Percentiles rank a stretch among this genome's conserved stretches.
Evolutionary conservation across 2,888 invertebrate species (phyloP).

Genomic region (Eupithecia inturbata): DNA sequence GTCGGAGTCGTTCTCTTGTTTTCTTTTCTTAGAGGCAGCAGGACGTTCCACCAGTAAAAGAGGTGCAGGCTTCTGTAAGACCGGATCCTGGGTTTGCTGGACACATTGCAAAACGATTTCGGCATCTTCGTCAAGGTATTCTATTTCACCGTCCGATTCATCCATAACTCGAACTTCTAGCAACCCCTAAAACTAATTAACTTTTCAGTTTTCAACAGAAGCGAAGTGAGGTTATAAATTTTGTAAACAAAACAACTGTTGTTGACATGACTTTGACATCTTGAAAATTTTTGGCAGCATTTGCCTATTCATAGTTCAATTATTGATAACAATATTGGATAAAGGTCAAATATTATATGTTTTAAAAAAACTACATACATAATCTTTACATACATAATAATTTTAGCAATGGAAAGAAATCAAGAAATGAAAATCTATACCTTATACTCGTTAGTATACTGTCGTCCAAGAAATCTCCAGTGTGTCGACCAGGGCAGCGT

Average conservation of each 20-base stretch:
- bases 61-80: not conserved
- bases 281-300: not conserved
- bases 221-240: constrained; percentile 3
- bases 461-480: no score
- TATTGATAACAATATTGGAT: no score
- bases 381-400: no score
- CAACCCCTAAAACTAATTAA: constrained; percentile 32
- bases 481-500: no score
- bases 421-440: no score
- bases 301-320: no score
- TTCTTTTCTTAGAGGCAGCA: constrained; percentile 48
- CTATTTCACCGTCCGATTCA: constrained; percentile 70
- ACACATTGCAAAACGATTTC: constrained; percentile 76
- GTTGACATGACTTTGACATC: not conserved
- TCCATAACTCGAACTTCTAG: constrained; percentile 48
- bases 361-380: no score
- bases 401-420: no score
- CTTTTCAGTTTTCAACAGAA: not conserved
- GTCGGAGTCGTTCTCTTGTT: constrained; percentile 67
- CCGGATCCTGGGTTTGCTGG: constrained; percentile 41
- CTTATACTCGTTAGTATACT: no score
- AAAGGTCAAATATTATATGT: no score
- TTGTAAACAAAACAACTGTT: not conserved
- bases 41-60: constrained; percentile 53
- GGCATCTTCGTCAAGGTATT: constrained; percentile 78